Percentiles rank a stretch among this genome's conserved stretches.
Evolutionary conservation across 2,888 invertebrate genomes (phyloP).

Genomic region (Druceiella hillmani): DNA sequence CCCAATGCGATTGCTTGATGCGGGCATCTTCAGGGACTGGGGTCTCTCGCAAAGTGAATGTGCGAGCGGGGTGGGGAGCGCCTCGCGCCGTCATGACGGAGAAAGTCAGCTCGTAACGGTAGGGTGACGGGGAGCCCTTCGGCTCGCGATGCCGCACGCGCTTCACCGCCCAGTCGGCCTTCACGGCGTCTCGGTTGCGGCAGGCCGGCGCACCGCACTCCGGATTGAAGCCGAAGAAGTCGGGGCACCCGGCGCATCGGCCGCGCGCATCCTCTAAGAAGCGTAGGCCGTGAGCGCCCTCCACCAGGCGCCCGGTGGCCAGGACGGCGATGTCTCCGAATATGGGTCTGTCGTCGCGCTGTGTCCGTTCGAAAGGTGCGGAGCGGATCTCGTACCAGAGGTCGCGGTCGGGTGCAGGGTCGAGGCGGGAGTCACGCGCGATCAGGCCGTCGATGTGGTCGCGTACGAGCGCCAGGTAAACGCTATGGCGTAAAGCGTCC

Average conservation of each 20-base stretch:
- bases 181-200: constrained; percentile 47
- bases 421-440: constrained; percentile 33
- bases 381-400: constrained; percentile 47
- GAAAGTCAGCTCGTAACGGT: constrained; percentile 61
- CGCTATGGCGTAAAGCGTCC: constrained; percentile 61
- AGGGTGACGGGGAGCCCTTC: constrained; percentile 42
- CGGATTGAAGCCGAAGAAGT: constrained; percentile 52
- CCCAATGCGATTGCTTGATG: constrained; percentile 38
- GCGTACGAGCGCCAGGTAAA: constrained; percentile 57
- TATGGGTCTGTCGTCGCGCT: constrained; percentile 37
- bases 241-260: constrained; percentile 39
- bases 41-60: constrained; percentile 57
- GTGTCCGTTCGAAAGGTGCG: constrained; percentile 40
- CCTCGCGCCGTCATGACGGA: constrained; percentile 53
- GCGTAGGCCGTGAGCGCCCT: constrained; percentile 44
- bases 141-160: constrained; percentile 59
- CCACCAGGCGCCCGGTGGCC: constrained; percentile 58
- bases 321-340: constrained; percentile 61
- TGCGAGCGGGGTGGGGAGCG: constrained; percentile 49
- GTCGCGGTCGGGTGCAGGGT: constrained; percentile 39
- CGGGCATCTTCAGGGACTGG: constrained; percentile 28
- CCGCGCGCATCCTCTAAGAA: constrained; percentile 49
- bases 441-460: constrained; percentile 51
- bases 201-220: constrained; percentile 60
- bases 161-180: constrained; percentile 66